phyloP scores from a whole-genome alignment of 2,888 invertebrate species.

The Lasioglossum calceatum region DNA sequence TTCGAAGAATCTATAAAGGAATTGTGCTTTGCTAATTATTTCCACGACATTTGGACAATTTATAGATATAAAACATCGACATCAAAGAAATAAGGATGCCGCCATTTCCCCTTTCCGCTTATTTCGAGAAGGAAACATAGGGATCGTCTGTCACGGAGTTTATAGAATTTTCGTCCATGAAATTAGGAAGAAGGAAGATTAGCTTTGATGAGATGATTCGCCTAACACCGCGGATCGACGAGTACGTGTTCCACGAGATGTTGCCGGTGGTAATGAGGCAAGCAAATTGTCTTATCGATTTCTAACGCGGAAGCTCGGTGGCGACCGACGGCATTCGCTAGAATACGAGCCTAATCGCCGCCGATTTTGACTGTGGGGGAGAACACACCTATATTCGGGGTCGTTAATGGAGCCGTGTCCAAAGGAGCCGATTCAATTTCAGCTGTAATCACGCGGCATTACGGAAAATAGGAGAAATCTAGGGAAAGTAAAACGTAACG shows the following conservation, averaged over 20 bases:
- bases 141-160: not conserved
- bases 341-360: constrained; percentile 17
- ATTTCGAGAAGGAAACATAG: not conserved
- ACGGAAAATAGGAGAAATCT: constrained; percentile 83
- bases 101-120: too few species aligned
- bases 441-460: constrained; percentile 79
- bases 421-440: constrained; percentile 78
- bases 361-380: constrained; percentile 14
- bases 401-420: constrained; percentile 49
- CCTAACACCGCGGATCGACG: not conserved
- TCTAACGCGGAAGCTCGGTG: constrained; percentile 31
- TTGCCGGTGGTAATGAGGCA: not conserved
- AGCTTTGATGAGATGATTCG: not conserved
- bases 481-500: constrained; percentile 80
- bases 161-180: not conserved
- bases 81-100: too few species aligned
- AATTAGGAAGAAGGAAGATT: not conserved
- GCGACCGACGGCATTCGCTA: not conserved
- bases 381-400: constrained; percentile 48
- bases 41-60: not conserved
- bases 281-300: constrained; percentile 34
- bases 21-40: not conserved
- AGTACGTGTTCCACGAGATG: constrained; percentile 2
- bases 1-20: not conserved
- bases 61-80: too few species aligned